Percentiles rank a stretch among this genome's conserved stretches.
Conservation (phyloP, 2,888 invertebrate species). For the Philonicus albiceps region DNA sequence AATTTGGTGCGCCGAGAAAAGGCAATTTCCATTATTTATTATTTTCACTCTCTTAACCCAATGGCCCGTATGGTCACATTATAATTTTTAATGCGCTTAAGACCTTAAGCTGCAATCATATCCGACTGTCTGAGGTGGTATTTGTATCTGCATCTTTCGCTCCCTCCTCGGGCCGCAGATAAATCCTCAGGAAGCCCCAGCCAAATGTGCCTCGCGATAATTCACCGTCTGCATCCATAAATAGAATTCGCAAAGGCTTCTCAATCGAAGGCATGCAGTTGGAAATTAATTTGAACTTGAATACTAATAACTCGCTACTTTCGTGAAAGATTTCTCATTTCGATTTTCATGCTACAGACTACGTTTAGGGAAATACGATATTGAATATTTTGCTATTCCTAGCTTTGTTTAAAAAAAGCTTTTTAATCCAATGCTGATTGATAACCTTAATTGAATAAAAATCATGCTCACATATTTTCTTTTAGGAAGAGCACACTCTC, state of each 20-base stretch:
- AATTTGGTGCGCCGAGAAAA: background rate
- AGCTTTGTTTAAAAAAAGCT: background rate
- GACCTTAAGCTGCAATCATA: background rate
- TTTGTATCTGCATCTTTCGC: background rate
- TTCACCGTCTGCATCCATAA: background rate
- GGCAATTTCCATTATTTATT: background rate
- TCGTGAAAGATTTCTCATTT: background rate
- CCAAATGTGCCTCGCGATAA: background rate
- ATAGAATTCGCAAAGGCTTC: slow-evolving; percentile 4
- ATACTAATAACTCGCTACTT: background rate
- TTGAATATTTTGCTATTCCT: background rate
- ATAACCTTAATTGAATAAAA: background rate
- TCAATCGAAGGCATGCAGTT: slow-evolving; percentile 13
- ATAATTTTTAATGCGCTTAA: background rate
- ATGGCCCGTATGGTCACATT: background rate
- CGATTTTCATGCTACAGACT: background rate
- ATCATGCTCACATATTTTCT: background rate
- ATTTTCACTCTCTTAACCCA: background rate
- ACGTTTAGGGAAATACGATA: background rate
- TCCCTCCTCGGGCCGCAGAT: background rate
- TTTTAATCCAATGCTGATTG: background rate
- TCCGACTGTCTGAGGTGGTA: background rate
- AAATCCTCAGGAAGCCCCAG: background rate
- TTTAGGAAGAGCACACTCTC: background rate
- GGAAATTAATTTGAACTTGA: slow-evolving; percentile 26